Evolutionary conservation across 2,113 vertebrate genomes (phyloP).

Genomic region (Damaliscus lunatus): DNA sequence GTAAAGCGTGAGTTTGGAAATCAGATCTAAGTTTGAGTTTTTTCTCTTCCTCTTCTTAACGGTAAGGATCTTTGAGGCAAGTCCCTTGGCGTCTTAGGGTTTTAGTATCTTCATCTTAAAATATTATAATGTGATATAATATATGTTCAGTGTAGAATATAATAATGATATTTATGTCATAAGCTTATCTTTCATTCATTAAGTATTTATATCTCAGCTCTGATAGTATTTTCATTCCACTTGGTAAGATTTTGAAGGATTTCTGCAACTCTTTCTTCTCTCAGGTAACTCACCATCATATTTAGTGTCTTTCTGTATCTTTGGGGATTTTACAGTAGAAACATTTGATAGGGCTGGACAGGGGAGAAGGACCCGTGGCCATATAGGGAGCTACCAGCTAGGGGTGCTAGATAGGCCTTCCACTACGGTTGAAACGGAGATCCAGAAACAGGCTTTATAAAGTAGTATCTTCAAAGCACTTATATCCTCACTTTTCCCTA

Average conservation of each 20-base stretch:
- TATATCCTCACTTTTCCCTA: not conserved
- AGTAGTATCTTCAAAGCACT: not conserved
- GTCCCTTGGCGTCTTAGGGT: not conserved
- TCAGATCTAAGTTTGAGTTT: not conserved
- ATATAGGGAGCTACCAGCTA: not conserved
- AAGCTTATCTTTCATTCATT: not conserved
- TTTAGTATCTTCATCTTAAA: not conserved
- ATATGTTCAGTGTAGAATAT: not conserved
- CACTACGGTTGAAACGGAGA: not conserved
- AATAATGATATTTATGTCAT: not conserved
- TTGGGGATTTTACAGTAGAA: not conserved
- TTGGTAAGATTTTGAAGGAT: not conserved
- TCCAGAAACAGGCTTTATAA: not conserved
- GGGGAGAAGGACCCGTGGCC: not conserved
- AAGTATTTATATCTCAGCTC: not conserved
- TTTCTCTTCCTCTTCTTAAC: not conserved
- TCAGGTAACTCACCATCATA: not conserved
- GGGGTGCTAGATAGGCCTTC: not conserved
- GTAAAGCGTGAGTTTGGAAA: not conserved
- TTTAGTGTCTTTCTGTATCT: not conserved
- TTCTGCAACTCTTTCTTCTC: not conserved
- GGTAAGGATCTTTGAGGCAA: not conserved
- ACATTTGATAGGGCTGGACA: not conserved
- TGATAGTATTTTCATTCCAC: not conserved
- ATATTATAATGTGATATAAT: not conserved